phyloP scores from a whole-genome alignment of 1,140 invertebrate genomes.

The Geopemphigus sp. region DNA sequence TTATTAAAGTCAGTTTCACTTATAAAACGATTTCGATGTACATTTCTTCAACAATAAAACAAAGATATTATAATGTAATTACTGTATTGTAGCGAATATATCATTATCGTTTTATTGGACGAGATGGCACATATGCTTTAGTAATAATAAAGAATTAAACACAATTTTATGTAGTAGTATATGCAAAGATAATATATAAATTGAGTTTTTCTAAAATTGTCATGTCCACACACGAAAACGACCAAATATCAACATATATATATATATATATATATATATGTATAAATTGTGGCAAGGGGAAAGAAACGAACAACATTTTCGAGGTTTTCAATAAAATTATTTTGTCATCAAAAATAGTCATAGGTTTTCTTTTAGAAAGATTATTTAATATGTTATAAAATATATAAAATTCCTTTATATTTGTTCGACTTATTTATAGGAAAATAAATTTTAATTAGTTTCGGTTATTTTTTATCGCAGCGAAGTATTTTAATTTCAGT shows the following conservation, averaged over 20 bases:
- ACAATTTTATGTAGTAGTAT: constrained; percentile 6
- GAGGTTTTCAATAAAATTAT: no score
- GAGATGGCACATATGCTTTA: not conserved
- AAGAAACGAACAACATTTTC: no score
- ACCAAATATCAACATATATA: not conserved
- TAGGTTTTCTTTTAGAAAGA: no score
- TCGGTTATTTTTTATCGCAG: no score
- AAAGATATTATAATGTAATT: constrained; percentile 24
- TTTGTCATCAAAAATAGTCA: no score
- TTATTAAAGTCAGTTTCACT: constrained; percentile 36
- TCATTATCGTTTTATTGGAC: not conserved
- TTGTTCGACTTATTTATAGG: no score
- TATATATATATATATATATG: no score
- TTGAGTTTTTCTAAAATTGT: constrained; percentile 9
- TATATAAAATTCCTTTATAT: no score
- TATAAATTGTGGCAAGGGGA: no score
- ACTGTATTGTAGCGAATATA: not conserved
- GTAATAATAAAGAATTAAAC: not conserved
- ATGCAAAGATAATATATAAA: not conserved
- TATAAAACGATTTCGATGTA: constrained; percentile 4
- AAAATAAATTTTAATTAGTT: no score
- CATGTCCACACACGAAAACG: not conserved
- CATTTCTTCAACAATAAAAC: not conserved
- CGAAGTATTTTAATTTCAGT: no score
- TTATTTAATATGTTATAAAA: no score